phyloP scores from a whole-genome alignment of 2,113 vertebrate genomes.

The Corynorhinus townsendii region DNA sequence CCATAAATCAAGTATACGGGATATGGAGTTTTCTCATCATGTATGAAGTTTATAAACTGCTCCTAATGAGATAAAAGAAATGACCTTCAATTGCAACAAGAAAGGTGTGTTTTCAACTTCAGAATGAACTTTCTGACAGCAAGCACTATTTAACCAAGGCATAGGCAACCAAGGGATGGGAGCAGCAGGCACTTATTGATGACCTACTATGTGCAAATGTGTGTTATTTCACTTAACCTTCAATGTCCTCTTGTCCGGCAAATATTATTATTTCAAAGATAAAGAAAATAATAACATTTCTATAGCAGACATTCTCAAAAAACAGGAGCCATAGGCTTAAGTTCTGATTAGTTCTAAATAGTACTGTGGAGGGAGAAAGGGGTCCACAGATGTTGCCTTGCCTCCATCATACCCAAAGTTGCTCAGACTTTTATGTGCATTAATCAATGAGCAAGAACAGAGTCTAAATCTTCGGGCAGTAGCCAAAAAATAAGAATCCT shows the following conservation, averaged over 20 bases:
- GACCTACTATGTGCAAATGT: not conserved
- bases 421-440: not conserved
- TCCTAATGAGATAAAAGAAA: not conserved
- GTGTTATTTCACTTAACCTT: not conserved
- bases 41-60: not conserved
- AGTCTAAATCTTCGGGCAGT: not conserved
- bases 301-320: not conserved
- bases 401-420: not conserved
- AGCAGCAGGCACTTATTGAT: not conserved
- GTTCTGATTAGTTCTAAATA: not conserved
- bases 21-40: not conserved
- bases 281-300: not conserved
- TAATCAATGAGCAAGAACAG: not conserved
- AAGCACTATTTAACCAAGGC: not conserved
- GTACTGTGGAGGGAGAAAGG: not conserved
- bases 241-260: not conserved
- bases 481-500: not conserved
- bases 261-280: not conserved
- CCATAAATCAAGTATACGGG: not conserved
- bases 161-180: not conserved
- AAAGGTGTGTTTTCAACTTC: not conserved
- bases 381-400: too few species aligned
- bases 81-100: not conserved
- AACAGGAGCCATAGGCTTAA: not conserved
- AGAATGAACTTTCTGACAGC: not conserved